Evolutionary conservation across 2,888 invertebrate genomes (phyloP).

Genomic region (Limnephilus marmoratus): DNA sequence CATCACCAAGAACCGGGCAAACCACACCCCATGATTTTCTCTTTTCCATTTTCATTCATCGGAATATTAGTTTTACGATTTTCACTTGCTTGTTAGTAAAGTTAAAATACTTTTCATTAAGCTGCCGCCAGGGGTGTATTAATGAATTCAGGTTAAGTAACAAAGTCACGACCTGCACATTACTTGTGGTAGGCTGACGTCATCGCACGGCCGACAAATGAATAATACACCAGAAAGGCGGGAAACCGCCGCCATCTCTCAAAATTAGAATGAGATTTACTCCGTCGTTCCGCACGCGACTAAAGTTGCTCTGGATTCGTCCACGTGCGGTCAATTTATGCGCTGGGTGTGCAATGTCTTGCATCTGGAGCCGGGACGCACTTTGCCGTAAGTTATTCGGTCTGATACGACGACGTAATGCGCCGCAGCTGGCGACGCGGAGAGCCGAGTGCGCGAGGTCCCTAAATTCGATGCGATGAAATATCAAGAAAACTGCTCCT

Average conservation of each 20-base stretch:
- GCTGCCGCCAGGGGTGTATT: neutral
- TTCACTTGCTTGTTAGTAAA: neutral
- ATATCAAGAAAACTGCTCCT: neutral
- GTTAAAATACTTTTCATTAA: neutral
- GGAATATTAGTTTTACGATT: too few species aligned
- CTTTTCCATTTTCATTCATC: too few species aligned
- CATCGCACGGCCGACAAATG: slow-evolving; percentile 57
- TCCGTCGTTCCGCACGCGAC: slow-evolving; percentile 2
- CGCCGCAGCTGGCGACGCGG: neutral
- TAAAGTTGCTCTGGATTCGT: slow-evolving; percentile 31
- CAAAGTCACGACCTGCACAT: slow-evolving; percentile 35
- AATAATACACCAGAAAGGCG: slow-evolving; percentile 58
- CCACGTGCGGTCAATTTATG: slow-evolving; percentile 47
- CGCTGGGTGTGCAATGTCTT: slow-evolving; percentile 50
- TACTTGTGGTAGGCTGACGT: neutral
- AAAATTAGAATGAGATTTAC: slow-evolving; percentile 61
- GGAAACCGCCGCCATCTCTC: slow-evolving; percentile 54
- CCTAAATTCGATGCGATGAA: neutral
- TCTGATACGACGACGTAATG: neutral
- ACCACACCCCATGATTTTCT: too few species aligned
- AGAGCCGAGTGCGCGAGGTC: neutral
- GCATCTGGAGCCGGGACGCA: slow-evolving; percentile 38
- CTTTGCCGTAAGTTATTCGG: neutral
- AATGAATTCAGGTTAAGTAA: neutral
- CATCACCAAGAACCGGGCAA: too few species aligned